Conservation (phyloP, 2,797 vertebrate genomes). For the Hydrolagus colliei region DNA sequence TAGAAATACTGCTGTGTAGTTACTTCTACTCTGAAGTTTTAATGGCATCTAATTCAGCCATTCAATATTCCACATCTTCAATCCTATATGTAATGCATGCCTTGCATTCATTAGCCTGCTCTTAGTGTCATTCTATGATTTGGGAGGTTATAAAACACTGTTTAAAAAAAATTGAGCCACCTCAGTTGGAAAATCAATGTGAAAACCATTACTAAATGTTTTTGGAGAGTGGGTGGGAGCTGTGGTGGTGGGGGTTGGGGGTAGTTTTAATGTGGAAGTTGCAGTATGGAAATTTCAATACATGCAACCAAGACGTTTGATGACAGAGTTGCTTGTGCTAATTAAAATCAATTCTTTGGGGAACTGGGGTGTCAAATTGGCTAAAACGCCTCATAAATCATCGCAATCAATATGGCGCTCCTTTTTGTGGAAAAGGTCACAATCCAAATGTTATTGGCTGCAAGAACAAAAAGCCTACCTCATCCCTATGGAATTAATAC, state of each 20-base stretch:
- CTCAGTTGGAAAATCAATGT: background rate
- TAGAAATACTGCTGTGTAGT: background rate
- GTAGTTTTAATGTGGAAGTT: background rate
- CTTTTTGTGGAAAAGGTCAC: slow-evolving; percentile 27
- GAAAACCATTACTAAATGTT: background rate
- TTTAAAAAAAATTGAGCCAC: background rate
- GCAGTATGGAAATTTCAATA: slow-evolving; percentile 4
- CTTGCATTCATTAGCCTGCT: no score
- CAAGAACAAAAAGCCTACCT: slow-evolving; percentile 20
- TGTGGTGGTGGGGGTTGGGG: background rate
- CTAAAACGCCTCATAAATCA: slow-evolving; percentile 19
- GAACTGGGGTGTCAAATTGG: slow-evolving; percentile 10
- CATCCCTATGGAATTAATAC: slow-evolving; percentile 27
- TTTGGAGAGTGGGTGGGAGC: no score
- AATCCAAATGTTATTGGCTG: slow-evolving; percentile 27
- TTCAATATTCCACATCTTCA: background rate
- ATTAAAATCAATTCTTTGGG: slow-evolving; percentile 11
- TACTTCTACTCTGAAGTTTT: background rate
- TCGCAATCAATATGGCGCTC: background rate
- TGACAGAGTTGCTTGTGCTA: background rate
- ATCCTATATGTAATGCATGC: background rate
- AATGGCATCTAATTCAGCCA: background rate
- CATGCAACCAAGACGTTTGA: background rate
- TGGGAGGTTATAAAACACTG: background rate
- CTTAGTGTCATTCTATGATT: background rate